Conservation (phyloP, 2,888 invertebrate species). For the Rhimphoctona megacephalus region DNA sequence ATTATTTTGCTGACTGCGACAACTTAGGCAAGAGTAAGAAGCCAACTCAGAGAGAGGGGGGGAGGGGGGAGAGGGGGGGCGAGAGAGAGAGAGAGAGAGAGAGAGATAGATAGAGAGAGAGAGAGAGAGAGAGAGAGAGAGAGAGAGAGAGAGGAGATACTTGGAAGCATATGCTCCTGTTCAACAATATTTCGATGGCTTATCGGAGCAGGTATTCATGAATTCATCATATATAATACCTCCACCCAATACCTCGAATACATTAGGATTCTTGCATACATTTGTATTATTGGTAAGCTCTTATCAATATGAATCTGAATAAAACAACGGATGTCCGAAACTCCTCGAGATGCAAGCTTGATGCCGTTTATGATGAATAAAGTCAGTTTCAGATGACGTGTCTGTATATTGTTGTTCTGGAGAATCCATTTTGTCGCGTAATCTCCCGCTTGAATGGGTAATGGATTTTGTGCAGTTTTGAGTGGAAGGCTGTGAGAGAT, state of each 20-base stretch:
- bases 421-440: conserved; percentile 39
- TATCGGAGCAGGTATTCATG: conserved; percentile 51
- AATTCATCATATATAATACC: conserved; percentile 52
- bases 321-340: conserved; percentile 25
- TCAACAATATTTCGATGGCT: conserved; percentile 54
- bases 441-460: conserved; percentile 34
- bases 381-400: neutral
- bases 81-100: neutral
- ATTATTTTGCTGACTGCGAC: conserved; percentile 53
- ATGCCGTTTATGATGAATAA: neutral
- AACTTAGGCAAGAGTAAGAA: conserved; percentile 21
- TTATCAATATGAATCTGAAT: conserved; percentile 38
- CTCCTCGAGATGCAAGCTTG: neutral
- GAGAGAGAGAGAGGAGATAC: conserved; percentile 11
- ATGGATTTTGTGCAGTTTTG: conserved; percentile 31
- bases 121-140: neutral
- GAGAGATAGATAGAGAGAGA: conserved; percentile 8
- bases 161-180: conserved; percentile 40
- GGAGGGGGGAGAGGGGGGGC: too few relatives aligned
- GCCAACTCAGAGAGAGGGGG: neutral
- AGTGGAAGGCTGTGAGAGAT: conserved; percentile 36
- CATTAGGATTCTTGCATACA: neutral
- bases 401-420: conserved; percentile 22
- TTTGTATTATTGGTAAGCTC: neutral
- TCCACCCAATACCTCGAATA: conserved; percentile 9